A percentile compares a stretch with the other conserved stretches of the same genome.
These are phyloP conservation scores for Torymus auratus DNA, from an alignment of 2,888 invertebrate genomes.

Conservation along the genomic window DNA sequence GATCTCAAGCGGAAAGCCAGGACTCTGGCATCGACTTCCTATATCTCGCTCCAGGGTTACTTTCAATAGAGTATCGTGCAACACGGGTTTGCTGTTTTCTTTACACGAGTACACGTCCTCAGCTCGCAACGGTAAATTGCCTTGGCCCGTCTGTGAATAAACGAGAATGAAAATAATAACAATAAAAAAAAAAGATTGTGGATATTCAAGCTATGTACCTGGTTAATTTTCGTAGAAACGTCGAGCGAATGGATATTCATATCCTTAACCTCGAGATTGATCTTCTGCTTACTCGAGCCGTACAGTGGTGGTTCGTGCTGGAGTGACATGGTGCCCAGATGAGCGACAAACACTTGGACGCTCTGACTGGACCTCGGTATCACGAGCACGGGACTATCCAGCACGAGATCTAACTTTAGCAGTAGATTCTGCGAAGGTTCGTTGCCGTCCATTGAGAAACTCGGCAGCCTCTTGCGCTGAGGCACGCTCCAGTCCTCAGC, in stretches of 20 bases:
- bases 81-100: slow-evolving; percentile 87
- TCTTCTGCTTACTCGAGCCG: slow-evolving; percentile 67
- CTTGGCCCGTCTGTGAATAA: slow-evolving; percentile 60
- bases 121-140: slow-evolving; percentile 78
- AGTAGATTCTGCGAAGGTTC: slow-evolving; percentile 65
- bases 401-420: slow-evolving; percentile 84
- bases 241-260: slow-evolving; percentile 92
- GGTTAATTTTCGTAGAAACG: slow-evolving; percentile 74
- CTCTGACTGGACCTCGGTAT: slow-evolving; percentile 88
- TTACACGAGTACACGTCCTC: slow-evolving; percentile 87
- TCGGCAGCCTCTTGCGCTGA: slow-evolving; percentile 77
- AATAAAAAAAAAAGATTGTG: no score
- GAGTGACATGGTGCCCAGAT: slow-evolving; percentile 91
- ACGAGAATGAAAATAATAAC: not conserved
- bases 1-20: slow-evolving; percentile 65
- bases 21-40: slow-evolving; percentile 62
- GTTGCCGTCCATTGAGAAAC: slow-evolving; percentile 76
- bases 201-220: slow-evolving; percentile 49
- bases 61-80: slow-evolving; percentile 92
- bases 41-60: slow-evolving; percentile 80
- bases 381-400: slow-evolving; percentile 95
- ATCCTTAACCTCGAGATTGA: slow-evolving; percentile 84
- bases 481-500: slow-evolving; percentile 79
- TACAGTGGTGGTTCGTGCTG: slow-evolving; percentile 72
- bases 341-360: slow-evolving; percentile 91